These are phyloP conservation scores for Bothrops jararaca DNA, from an alignment of 2,113 vertebrate genomes.

Conservation along the genomic window DNA sequence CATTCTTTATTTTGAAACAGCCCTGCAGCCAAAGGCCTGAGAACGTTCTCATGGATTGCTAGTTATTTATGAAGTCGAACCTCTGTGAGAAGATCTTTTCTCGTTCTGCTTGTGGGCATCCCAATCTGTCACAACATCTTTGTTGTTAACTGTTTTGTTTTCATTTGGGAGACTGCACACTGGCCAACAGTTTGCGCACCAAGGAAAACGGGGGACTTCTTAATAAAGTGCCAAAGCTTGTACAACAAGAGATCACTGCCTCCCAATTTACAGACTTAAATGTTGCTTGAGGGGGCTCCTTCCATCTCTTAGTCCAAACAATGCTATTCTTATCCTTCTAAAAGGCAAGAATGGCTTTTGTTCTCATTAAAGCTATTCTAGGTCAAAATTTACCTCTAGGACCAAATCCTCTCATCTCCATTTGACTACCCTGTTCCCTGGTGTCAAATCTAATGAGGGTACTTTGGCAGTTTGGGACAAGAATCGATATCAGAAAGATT, in stretches of 20 bases:
- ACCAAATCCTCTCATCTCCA: not conserved
- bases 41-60: not conserved
- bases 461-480: not conserved
- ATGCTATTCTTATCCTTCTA: not conserved
- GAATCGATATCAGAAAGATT: not conserved
- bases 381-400: not conserved
- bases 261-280: not conserved
- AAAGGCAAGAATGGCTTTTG: not conserved
- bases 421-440: not conserved
- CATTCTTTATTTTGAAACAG: slow-evolving; percentile 31
- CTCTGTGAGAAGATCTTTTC: not conserved
- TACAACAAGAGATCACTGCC: not conserved
- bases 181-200: not conserved
- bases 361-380: not conserved
- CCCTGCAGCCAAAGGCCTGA: not conserved
- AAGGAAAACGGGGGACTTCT: not conserved
- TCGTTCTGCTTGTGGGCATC: slow-evolving; percentile 31
- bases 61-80: not conserved
- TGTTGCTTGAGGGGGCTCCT: not conserved
- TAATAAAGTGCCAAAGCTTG: not conserved
- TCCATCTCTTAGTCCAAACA: not conserved
- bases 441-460: not conserved
- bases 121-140: slow-evolving; percentile 36
- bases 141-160: slow-evolving; percentile 8
- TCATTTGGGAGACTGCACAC: not conserved